These are phyloP conservation scores for Pagrus major DNA, from an alignment of 2,113 vertebrate genomes.

Conservation along the genomic window DNA sequence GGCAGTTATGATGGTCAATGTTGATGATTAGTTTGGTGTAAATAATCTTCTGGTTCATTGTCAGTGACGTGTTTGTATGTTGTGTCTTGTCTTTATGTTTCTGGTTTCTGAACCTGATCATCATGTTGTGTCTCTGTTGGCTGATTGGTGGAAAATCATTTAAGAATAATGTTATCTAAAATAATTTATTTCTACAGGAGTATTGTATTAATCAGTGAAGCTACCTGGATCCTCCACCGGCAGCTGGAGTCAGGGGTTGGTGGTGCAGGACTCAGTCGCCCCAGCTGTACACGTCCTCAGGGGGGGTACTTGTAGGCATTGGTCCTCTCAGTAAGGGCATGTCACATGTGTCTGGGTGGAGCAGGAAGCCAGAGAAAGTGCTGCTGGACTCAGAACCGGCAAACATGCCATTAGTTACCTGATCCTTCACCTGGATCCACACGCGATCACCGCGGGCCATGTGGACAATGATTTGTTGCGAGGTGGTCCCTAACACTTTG, in stretches of 20 bases:
- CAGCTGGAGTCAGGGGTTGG: neutral
- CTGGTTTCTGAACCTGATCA: too few relatives aligned
- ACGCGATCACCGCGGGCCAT: conserved; percentile 68
- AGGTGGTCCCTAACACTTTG: conserved; percentile 53
- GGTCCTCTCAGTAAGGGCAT: neutral
- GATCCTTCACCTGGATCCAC: conserved; percentile 79
- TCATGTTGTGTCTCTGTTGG: neutral
- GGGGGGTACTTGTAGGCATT: fast-evolving
- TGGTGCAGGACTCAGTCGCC: neutral
- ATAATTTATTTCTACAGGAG: neutral
- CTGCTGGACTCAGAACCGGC: conserved; percentile 65
- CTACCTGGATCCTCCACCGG: neutral
- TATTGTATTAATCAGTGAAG: neutral
- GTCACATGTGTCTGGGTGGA: conserved; percentile 79
- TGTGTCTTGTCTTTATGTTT: too few relatives aligned
- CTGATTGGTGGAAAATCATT: conserved; percentile 1
- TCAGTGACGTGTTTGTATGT: too few relatives aligned
- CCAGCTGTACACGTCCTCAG: neutral
- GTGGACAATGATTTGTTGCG: conserved; percentile 75
- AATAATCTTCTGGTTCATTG: too few relatives aligned
- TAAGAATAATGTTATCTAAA: too few relatives aligned
- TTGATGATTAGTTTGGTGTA: too few relatives aligned
- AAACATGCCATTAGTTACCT: conserved; percentile 70
- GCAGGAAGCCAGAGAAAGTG: conserved; percentile 80
- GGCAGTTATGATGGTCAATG: too few relatives aligned